Percentiles rank a stretch among this genome's conserved stretches.
Conservation (phyloP, 2,113 vertebrate species). For the Excalfactoria chinensis region DNA sequence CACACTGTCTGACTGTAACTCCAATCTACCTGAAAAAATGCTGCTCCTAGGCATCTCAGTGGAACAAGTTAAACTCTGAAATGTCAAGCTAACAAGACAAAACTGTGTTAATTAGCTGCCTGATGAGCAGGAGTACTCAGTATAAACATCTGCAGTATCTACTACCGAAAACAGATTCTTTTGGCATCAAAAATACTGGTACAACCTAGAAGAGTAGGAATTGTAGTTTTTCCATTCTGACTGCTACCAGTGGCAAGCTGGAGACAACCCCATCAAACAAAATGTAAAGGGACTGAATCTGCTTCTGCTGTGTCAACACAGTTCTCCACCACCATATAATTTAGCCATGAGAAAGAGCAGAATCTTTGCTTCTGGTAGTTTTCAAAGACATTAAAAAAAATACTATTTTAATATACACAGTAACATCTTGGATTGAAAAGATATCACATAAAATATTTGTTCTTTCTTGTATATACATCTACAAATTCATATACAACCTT, state of each 20-base stretch:
- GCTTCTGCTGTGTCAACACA: not conserved
- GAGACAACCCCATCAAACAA: not conserved
- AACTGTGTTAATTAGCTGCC: not conserved
- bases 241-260: not conserved
- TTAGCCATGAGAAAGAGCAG: not conserved
- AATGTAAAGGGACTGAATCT: not conserved
- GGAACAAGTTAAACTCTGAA: not conserved
- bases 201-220: not conserved
- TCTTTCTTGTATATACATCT: not conserved
- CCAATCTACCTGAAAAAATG: not conserved
- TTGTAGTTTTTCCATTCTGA: not conserved
- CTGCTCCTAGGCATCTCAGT: not conserved
- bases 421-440: not conserved
- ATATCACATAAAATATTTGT: accelerated
- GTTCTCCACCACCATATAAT: not conserved
- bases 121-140: not conserved
- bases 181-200: not conserved
- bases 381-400: not conserved
- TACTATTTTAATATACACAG: not conserved
- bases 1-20: not conserved
- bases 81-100: not conserved
- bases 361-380: not conserved
- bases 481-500: not conserved
- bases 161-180: not conserved
- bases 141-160: not conserved